A percentile compares a stretch with the other conserved stretches of the same genome.
Evolutionary conservation across 2,888 invertebrate genomes (phyloP).

Genomic region (Nephrocerus scutellatus): DNA sequence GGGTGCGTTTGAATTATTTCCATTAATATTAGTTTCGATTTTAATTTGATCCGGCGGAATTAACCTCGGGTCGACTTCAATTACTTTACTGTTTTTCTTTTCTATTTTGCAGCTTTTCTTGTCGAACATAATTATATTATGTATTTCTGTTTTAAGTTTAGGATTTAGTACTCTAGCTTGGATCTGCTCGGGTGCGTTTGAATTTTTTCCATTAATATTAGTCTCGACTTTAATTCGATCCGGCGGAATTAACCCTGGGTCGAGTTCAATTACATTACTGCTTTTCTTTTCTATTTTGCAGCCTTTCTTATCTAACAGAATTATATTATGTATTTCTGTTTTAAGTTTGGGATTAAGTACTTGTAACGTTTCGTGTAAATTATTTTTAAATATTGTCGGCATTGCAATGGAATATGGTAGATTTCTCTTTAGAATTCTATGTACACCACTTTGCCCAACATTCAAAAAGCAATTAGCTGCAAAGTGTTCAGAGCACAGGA

Average conservation of each 20-base stretch:
- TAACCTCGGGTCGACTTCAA: too few species aligned
- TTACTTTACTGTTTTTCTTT: too few species aligned
- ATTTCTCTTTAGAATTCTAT: constrained; percentile 12
- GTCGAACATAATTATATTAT: constrained; percentile 13
- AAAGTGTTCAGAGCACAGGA: constrained; percentile 19
- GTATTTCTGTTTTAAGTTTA: constrained; percentile 14
- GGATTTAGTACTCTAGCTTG: too few species aligned
- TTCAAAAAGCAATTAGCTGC: constrained; percentile 16
- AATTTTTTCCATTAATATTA: too few species aligned
- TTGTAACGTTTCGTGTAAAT: constrained; percentile 19
- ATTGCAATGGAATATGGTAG: constrained; percentile 17
- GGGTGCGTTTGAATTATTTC: too few species aligned
- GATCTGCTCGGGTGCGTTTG: too few species aligned
- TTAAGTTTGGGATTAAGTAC: constrained; percentile 13
- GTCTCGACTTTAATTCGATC: too few species aligned
- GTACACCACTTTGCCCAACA: constrained; percentile 6
- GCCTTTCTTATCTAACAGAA: constrained; percentile 6
- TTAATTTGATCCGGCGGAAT: too few species aligned
- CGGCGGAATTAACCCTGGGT: too few species aligned
- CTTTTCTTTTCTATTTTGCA: not conserved
- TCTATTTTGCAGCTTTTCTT: not conserved
- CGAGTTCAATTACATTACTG: too few species aligned
- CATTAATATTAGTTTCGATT: too few species aligned
- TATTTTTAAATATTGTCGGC: constrained; percentile 20
- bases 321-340: constrained; percentile 18